Evolutionary conservation across 2,113 vertebrate genomes (phyloP).

Genomic region (Hyla sarda): DNA sequence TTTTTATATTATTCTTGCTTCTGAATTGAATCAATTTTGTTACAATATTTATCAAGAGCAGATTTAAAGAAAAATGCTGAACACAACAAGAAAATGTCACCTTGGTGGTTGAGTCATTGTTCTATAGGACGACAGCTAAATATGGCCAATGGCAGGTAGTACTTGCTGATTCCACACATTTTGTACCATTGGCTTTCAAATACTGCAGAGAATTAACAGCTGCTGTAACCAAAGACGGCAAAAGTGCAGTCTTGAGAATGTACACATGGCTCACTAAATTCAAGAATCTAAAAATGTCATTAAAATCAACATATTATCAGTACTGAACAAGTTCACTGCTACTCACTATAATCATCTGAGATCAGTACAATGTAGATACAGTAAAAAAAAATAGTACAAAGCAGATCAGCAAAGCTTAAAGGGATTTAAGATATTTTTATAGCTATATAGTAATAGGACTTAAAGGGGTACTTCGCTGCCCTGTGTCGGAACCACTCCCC

Average conservation of each 20-base stretch:
- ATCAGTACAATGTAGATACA: too few relatives aligned
- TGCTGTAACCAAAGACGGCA: neutral
- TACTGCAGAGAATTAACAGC: slow-evolving; percentile 20
- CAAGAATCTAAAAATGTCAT: neutral
- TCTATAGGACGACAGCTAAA: neutral
- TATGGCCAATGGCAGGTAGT: neutral
- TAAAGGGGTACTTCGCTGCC: too few relatives aligned
- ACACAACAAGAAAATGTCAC: neutral
- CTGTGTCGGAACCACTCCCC: too few relatives aligned
- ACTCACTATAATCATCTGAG: neutral
- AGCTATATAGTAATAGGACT: too few relatives aligned
- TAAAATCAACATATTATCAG: neutral
- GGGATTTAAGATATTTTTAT: too few relatives aligned
- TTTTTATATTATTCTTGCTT: neutral
- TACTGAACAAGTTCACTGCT: too few relatives aligned
- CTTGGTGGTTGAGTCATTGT: slow-evolving; percentile 5
- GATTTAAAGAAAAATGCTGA: neutral
- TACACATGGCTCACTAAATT: neutral
- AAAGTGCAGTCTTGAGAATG: neutral
- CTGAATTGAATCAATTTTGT: neutral
- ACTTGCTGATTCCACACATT: slow-evolving; percentile 4
- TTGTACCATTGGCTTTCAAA: neutral
- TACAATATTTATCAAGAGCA: neutral
- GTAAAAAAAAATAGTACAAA: too few relatives aligned
- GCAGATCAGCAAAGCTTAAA: too few relatives aligned